phyloP scores from a whole-genome alignment of 2,113 vertebrate genomes.

The Gambusia affinis region DNA sequence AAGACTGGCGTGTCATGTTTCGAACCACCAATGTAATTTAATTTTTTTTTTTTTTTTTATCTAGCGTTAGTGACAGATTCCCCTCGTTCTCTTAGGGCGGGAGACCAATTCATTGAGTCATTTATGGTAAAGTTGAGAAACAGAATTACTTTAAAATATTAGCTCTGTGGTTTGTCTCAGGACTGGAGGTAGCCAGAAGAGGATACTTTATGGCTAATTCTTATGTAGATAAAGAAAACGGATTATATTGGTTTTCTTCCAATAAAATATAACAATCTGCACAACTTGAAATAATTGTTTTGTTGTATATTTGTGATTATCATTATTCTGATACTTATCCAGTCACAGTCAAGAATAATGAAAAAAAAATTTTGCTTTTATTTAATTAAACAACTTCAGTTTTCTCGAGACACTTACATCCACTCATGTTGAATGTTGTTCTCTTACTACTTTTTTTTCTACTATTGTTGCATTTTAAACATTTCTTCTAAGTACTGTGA shows the following conservation, averaged over 20 bases:
- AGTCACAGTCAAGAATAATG: background rate
- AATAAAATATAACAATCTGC: background rate
- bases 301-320: background rate
- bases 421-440: too few relatives aligned
- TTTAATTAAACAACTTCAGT: background rate
- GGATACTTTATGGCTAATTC: too few relatives aligned
- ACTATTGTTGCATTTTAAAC: too few relatives aligned
- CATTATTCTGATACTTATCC: background rate
- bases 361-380: background rate
- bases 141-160: background rate
- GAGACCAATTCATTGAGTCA: background rate
- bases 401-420: background rate
- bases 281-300: background rate
- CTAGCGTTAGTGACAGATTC: constrained; percentile 5
- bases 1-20: constrained; percentile 20
- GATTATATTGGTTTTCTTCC: background rate
- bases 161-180: background rate
- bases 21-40: constrained; percentile 23
- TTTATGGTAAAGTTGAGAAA: background rate
- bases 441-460: too few relatives aligned
- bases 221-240: too few relatives aligned
- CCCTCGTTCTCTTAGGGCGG: background rate
- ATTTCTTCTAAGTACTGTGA: too few relatives aligned
- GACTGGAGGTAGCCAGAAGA: background rate
- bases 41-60: constrained; percentile 37